A percentile compares a stretch with the other conserved stretches of the same genome.
These are phyloP conservation scores for Asobara japonica DNA, from an alignment of 1,140 invertebrate genomes.

Conservation along the genomic window DNA sequence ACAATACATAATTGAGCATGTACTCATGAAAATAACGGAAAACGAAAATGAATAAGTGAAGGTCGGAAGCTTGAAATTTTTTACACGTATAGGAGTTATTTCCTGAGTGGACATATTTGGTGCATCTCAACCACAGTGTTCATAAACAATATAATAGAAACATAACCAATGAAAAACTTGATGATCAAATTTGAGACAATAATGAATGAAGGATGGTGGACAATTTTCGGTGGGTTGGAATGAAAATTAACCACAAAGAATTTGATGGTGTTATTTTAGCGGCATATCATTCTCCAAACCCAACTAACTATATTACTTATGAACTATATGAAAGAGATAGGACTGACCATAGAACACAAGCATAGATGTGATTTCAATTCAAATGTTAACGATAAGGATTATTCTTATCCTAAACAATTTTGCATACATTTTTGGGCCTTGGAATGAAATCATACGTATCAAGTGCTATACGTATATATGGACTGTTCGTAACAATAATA, in stretches of 20 bases:
- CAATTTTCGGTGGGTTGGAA: conserved; percentile 14
- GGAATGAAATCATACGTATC: background rate
- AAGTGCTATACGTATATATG: background rate
- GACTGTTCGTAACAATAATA: background rate
- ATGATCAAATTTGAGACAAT: conserved; percentile 2
- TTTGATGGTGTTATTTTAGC: conserved; percentile 7
- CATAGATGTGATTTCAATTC: conserved; percentile 20
- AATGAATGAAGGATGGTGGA: background rate
- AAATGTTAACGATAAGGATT: background rate
- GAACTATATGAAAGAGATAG: conserved; percentile 5
- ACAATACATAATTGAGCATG: too few species aligned
- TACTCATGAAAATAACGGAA: too few species aligned
- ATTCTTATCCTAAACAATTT: background rate
- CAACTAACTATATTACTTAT: conserved; percentile 20
- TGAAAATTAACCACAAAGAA: conserved; percentile 10
- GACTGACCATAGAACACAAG: background rate
- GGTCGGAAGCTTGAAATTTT: too few species aligned
- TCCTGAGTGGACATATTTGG: too few species aligned
- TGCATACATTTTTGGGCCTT: background rate
- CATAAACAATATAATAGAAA: too few species aligned
- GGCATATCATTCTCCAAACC: conserved; percentile 29
- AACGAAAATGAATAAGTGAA: too few species aligned
- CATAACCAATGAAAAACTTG: too few species aligned
- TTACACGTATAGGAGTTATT: too few species aligned
- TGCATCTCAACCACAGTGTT: too few species aligned